These are phyloP conservation scores for Allacma fusca DNA, from an alignment of 2,888 invertebrate species.

Conservation along the genomic window DNA sequence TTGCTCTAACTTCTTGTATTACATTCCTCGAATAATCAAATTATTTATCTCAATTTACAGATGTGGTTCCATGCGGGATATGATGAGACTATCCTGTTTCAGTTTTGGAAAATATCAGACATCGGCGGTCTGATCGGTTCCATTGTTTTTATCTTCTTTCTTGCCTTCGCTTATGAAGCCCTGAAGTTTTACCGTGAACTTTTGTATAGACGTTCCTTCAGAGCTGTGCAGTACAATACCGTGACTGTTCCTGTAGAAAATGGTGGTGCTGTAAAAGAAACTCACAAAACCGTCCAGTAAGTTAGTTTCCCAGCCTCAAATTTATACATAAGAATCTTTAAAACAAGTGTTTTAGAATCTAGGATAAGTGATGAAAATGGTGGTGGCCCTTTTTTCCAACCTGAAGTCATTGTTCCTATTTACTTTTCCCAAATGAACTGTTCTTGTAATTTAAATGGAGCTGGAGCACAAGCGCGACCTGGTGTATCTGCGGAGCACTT, in stretches of 20 bases:
- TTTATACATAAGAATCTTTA: neutral
- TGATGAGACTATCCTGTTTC: slow-evolving; percentile 79
- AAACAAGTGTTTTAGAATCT: neutral
- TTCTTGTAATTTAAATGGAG: slow-evolving; percentile 35
- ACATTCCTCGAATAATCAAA: neutral
- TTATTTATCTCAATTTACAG: slow-evolving; percentile 58
- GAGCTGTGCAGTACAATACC: slow-evolving; percentile 83
- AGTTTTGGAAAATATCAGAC: slow-evolving; percentile 80
- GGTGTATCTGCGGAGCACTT: neutral
- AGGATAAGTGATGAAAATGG: slow-evolving; percentile 1
- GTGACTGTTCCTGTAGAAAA: slow-evolving; percentile 80
- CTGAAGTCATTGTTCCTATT: slow-evolving; percentile 50
- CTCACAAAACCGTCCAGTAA: slow-evolving; percentile 60
- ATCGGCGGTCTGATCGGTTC: slow-evolving; percentile 84
- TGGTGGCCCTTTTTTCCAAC: slow-evolving; percentile 10
- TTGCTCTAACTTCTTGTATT: no score
- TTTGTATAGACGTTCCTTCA: slow-evolving; percentile 86
- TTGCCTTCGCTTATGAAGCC: slow-evolving; percentile 94
- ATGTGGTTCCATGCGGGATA: slow-evolving; percentile 82
- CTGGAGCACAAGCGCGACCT: neutral
- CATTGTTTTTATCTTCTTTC: slow-evolving; percentile 87
- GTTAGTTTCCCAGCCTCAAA: slow-evolving; percentile 27
- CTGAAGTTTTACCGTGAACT: slow-evolving; percentile 88
- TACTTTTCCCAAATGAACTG: slow-evolving; percentile 50
- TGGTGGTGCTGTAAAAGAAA: slow-evolving; percentile 72